These are phyloP conservation scores for Upupa epops DNA, from an alignment of 2,113 vertebrate species.

Conservation along the genomic window DNA sequence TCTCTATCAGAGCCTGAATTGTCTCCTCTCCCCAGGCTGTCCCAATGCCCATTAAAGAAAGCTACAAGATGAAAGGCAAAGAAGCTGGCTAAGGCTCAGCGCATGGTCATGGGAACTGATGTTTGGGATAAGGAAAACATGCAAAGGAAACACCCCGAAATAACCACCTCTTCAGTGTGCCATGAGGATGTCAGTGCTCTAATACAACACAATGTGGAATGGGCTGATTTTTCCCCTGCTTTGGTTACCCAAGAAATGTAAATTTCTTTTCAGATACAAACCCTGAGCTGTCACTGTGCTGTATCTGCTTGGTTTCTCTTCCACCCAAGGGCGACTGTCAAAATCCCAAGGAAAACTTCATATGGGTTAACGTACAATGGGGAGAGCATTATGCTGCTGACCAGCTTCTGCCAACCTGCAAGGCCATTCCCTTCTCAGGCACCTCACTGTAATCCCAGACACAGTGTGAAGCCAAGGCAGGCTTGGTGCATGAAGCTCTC, in stretches of 20 bases:
- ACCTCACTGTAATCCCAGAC: neutral
- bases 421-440: neutral
- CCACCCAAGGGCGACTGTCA: neutral
- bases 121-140: neutral
- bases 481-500: too few species aligned
- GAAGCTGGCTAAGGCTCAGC: neutral
- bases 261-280: neutral
- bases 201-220: neutral
- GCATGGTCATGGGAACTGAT: neutral
- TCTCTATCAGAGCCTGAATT: neutral
- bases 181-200: neutral
- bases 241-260: neutral
- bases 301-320: neutral
- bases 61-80: conserved; percentile 9
- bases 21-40: neutral
- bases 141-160: neutral
- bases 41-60: neutral
- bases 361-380: neutral
- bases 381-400: neutral
- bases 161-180: neutral
- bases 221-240: rapidly evolving
- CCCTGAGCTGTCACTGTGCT: neutral
- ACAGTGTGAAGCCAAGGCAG: neutral
- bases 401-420: rapidly evolving
- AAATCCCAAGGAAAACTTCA: neutral